Percentiles rank a stretch among this genome's conserved stretches.
Conservation (phyloP, 1,140 invertebrate species). For the Zaprionus ornatus region DNA sequence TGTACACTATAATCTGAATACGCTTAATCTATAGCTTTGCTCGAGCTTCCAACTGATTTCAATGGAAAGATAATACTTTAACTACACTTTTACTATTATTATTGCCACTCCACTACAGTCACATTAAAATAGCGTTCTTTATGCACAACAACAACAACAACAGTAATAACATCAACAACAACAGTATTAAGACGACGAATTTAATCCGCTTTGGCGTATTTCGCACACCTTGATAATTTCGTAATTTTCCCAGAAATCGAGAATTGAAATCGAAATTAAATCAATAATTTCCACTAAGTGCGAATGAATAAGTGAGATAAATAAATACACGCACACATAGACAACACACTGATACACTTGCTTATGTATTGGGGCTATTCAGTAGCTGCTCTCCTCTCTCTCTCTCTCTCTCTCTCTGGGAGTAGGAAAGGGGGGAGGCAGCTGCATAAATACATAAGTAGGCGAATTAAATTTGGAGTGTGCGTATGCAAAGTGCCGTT, state of each 20-base stretch:
- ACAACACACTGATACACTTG: neutral
- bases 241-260: slow-evolving; percentile 54
- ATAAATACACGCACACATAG: neutral
- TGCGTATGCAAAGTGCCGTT: slow-evolving; percentile 67
- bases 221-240: slow-evolving; percentile 43
- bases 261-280: slow-evolving; percentile 55
- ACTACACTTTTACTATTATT: no score
- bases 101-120: no score
- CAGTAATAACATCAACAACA: slow-evolving; percentile 31
- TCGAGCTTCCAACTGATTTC: neutral
- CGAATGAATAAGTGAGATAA: neutral
- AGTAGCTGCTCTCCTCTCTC: neutral
- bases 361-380: neutral
- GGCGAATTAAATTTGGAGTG: slow-evolving; percentile 28
- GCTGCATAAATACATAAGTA: slow-evolving; percentile 18
- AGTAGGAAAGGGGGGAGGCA: neutral
- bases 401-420: neutral
- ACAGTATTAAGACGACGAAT: slow-evolving; percentile 41
- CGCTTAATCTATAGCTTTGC: neutral
- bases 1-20: neutral
- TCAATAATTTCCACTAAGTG: slow-evolving; percentile 56
- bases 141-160: no score
- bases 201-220: slow-evolving; percentile 53
- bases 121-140: no score
- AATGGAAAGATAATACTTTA: no score